Conservation (phyloP, 2,113 vertebrate genomes). For the Sinocyclocheilus anophthalmus region DNA sequence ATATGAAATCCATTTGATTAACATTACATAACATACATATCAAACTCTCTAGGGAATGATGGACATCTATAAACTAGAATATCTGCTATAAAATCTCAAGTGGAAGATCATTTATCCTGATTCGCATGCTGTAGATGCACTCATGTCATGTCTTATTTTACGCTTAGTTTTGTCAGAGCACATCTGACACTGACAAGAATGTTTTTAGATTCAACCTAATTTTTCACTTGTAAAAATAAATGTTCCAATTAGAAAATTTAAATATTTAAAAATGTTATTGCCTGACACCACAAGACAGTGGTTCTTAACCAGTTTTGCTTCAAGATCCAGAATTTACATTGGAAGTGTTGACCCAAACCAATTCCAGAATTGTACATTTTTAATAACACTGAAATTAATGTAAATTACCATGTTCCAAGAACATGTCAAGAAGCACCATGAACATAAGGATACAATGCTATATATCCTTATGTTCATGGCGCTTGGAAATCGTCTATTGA, state of each 20-base stretch:
- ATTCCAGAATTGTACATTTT: neutral
- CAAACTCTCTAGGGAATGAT: neutral
- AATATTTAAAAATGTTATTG: neutral
- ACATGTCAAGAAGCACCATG: too few species aligned
- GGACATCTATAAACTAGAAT: constrained; percentile 19
- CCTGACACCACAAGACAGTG: neutral
- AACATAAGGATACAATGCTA: too few species aligned
- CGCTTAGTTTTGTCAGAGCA: neutral
- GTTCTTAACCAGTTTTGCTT: neutral
- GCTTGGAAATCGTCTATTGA: too few species aligned
- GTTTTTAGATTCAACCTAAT: neutral
- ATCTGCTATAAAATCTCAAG: neutral
- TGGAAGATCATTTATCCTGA: neutral
- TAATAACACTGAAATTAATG: neutral
- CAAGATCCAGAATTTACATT: neutral
- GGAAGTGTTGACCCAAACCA: too few species aligned
- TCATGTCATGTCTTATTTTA: neutral
- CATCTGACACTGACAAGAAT: neutral
- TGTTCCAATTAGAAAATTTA: neutral
- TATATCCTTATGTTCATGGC: too few species aligned
- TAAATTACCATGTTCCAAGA: neutral
- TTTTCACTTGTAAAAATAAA: neutral
- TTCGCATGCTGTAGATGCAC: neutral
- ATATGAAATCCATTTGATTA: constrained; percentile 5
- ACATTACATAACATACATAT: constrained; percentile 21